These are phyloP conservation scores for Zosterops lateralis DNA, from an alignment of 2,113 vertebrate genomes.

Conservation along the genomic window DNA sequence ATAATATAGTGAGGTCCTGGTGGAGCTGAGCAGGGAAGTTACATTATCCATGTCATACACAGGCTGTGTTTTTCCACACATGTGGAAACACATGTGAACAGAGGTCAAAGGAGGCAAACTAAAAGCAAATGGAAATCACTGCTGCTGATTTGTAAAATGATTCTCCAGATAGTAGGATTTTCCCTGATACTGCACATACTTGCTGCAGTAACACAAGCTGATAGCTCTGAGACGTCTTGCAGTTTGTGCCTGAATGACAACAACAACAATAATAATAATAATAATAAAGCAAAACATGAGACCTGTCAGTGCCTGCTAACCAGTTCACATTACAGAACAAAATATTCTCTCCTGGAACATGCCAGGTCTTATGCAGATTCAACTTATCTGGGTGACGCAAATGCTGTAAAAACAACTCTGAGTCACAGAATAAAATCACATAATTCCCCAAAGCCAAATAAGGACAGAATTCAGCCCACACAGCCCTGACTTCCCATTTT, in stretches of 20 bases:
- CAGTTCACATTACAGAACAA: slow-evolving; percentile 45
- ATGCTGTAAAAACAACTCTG: slow-evolving; percentile 60
- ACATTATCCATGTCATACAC: not conserved
- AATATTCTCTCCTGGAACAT: slow-evolving; percentile 32
- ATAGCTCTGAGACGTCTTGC: not conserved
- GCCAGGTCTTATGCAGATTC: slow-evolving; percentile 40
- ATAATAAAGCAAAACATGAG: not conserved
- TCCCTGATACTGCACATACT: not conserved
- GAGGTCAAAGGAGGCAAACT: not conserved
- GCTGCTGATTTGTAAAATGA: not conserved
- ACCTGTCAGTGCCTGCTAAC: not conserved
- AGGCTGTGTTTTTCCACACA: not conserved
- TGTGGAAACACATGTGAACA: not conserved
- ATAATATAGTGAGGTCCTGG: not conserved
- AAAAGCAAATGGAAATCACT: not conserved
- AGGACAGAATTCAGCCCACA: slow-evolving; percentile 42
- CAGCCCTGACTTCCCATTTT: slow-evolving; percentile 5
- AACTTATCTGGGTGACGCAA: slow-evolving; percentile 44
- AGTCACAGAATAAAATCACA: slow-evolving; percentile 58
- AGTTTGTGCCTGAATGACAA: not conserved
- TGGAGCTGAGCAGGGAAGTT: not conserved
- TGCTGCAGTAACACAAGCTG: not conserved
- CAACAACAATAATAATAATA: not conserved
- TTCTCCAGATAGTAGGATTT: not conserved
- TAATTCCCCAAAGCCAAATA: slow-evolving; percentile 46